These are phyloP conservation scores for Campaea margaritaria DNA, from an alignment of 2,888 invertebrate genomes.

Conservation along the genomic window DNA sequence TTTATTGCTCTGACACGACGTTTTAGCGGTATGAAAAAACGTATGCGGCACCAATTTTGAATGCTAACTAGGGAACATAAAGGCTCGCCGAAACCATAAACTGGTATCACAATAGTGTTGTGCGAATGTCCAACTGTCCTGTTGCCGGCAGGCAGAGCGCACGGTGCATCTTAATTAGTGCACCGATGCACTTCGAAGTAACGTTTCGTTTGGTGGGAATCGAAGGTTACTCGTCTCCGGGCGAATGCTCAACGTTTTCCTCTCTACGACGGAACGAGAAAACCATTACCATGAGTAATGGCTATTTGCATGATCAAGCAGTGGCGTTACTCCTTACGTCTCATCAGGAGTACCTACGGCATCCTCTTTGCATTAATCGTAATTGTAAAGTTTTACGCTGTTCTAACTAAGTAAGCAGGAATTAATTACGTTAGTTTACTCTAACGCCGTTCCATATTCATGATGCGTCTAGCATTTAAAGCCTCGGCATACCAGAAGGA, in stretches of 20 bases:
- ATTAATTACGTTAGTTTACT: constrained; percentile 30
- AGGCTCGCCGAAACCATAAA: constrained; percentile 82
- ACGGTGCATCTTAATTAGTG: constrained; percentile 77
- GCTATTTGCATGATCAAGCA: constrained; percentile 17
- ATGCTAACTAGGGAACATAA: constrained; percentile 80
- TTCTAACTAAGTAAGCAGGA: constrained; percentile 25
- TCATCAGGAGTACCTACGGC: constrained; percentile 17
- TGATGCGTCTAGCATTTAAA: constrained; percentile 25
- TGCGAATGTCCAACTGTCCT: constrained; percentile 81
- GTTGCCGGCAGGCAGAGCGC: constrained; percentile 67
- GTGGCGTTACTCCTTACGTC: constrained; percentile 14
- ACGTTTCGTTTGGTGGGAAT: constrained; percentile 69
- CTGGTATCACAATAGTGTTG: constrained; percentile 81
- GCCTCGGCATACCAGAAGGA: constrained; percentile 19
- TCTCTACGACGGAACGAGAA: constrained; percentile 13
- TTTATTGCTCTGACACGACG: constrained; percentile 79
- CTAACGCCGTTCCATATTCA: constrained; percentile 28
- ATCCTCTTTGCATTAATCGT: constrained; percentile 27
- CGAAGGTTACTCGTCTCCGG: constrained; percentile 35
- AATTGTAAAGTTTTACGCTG: constrained; percentile 31
- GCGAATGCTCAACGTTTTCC: constrained; percentile 26
- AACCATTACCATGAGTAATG: constrained; percentile 4
- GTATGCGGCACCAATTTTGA: constrained; percentile 76
- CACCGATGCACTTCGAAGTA: constrained; percentile 66
- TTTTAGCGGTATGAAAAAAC: constrained; percentile 80